Evolutionary conservation across 2,797 vertebrate genomes (phyloP), one percentile per base, ranked within the genome.

Genomic region (Esox lucius): DNA sequence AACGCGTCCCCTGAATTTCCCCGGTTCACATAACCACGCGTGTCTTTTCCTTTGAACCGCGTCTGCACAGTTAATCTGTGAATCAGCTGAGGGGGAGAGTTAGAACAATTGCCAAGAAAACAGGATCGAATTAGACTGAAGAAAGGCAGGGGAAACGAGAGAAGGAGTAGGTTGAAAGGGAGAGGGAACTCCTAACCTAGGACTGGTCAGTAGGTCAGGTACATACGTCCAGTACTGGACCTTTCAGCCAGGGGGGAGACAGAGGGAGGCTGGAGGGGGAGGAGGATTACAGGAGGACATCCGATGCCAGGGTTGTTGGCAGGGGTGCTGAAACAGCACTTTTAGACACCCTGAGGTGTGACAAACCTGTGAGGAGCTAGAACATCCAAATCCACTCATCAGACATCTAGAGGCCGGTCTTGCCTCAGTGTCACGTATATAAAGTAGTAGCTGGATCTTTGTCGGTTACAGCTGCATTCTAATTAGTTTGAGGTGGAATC

Each of bases 181-280:
- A 28, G 49, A 33, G 48, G 19, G 9, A 16, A 61, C 56, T 61
- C 56, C 24, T 24, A 61, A 61, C 24, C 16, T 26, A 16, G 48
- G 33, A 70, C 24, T 70, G 48, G 74, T 69, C 70, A 68, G 53
- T 72, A 51, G 65, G 73, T 67, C 68, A 75, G 72, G 19, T 69
- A 31, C 68, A 22, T 42, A 12, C 28, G 24, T 17, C 28, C 62
- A n/a, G 26, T n/a, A 24, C 48, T 53, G 69, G 26, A 15, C 16
- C 42, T 51, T 49, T 24, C 48, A 11, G 69, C 9, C 5, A 6
- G 68, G 22, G 49, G 53, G 17, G 24, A 12, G 56, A 53, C 26
- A n/a, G 28, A 67, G 4, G 61, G 28, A 17, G 61, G 64, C 67
- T 68, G 46, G 42, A 26, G 64, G 28, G 28, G 24, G 61, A 39